These are phyloP conservation scores for Drosophila neocordata DNA, from an alignment of 1,140 invertebrate genomes.

Conservation along the genomic window DNA sequence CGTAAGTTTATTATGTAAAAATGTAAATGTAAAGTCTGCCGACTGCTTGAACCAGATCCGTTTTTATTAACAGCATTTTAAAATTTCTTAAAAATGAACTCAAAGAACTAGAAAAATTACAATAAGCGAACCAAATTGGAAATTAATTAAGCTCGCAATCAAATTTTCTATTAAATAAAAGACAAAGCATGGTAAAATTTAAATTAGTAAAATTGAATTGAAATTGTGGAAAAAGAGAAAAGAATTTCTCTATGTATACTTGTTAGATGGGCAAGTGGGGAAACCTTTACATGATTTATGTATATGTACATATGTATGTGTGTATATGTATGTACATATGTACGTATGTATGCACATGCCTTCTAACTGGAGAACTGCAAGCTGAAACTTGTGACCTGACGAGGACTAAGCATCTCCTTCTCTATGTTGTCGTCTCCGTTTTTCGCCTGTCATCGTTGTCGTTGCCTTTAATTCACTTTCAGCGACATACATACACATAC, in stretches of 20 bases:
- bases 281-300: not conserved
- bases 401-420: slow-evolving; percentile 2
- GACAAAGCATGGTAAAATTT: too few relatives aligned
- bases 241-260: slow-evolving; percentile 55
- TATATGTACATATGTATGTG: slow-evolving; percentile 8
- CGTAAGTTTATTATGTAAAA: too few relatives aligned
- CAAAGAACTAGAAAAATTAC: too few relatives aligned
- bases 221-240: slow-evolving; percentile 12
- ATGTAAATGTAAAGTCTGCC: too few relatives aligned
- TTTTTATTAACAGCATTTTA: too few relatives aligned
- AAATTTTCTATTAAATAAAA: too few relatives aligned
- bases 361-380: slow-evolving; percentile 35
- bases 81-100: too few relatives aligned
- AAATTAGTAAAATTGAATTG: not conserved
- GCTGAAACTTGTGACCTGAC: slow-evolving; percentile 21
- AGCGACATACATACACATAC: slow-evolving; percentile 1
- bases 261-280: slow-evolving; percentile 36
- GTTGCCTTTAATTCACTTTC: slow-evolving; percentile 37
- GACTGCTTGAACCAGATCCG: too few relatives aligned
- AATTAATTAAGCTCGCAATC: too few relatives aligned
- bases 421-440: not conserved
- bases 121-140: too few relatives aligned
- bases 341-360: slow-evolving; percentile 51
- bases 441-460: slow-evolving; percentile 12
- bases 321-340: slow-evolving; percentile 43